Base-by-base conservation (phyloP, 2,888 invertebrate species). In the Acanthacorydalis orientalis region DNA sequence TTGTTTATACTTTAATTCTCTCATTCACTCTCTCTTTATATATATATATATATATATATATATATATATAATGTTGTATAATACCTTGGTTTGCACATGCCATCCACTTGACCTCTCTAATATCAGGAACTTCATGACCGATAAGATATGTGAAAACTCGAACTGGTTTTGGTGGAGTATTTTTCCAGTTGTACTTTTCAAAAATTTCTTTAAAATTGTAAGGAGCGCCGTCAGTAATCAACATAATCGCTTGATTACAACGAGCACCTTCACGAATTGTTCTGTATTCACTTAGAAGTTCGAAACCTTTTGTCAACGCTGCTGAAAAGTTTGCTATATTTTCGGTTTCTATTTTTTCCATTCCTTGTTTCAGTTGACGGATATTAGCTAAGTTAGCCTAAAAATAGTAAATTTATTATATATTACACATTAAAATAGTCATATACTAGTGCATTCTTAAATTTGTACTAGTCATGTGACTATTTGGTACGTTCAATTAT, bases 181-280 rank as follows among this genome's bases (percentile, higher is more conserved):
- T 72, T 31, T 72, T 72, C 87, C 88, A 88, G 66, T 96, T 98
- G 69, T 85, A 90, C 54, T 77, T 73, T 60, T 88, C 78, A 66
- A 98, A 98, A 48, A 95, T 80, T 59, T 92, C 87, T 62, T 89
- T 84, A 68, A 83, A 93, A 61, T 85, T 89, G 60, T 91, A 88
- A 41, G 96, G 93, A 12, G 96, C 92, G 23, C 97, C 97, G 65
- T 98, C 98, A n/a, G 97, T 96, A 56, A 98, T 82, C 55, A 98
- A 69, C 96, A 47, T 47, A 12, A 47, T 47, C 32, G 95, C 96
- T 71, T 95, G 85, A 68, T 90, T 91, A 63, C 87, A 87, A 55
- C 75, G 60, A 14, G 67, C 66, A 9, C 66, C 65, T 62, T 76
- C 74, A 43, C 71, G 70, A 52, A 73, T 74, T 31, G 69, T 68